A percentile compares a stretch with the other conserved stretches of the same genome.
Evolutionary conservation across 2,888 invertebrate species (phyloP).

Genomic region (Cryptocheilus praepositus): DNA sequence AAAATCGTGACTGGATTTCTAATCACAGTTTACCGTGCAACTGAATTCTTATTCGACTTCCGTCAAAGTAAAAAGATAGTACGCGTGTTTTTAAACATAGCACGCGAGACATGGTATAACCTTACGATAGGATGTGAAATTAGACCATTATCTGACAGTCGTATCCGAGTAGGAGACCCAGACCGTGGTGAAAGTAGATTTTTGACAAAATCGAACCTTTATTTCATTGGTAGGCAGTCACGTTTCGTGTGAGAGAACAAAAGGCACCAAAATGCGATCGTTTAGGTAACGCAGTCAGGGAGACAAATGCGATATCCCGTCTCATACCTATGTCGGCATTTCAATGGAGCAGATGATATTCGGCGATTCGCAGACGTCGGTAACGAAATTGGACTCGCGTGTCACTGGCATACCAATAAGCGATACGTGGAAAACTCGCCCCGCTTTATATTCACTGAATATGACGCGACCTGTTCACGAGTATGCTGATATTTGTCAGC

Average conservation of each 20-base stretch:
- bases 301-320: conserved; percentile 65
- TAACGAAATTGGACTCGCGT: conserved; percentile 61
- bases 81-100: no score
- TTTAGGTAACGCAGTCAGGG: conserved; percentile 58
- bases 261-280: conserved; percentile 57
- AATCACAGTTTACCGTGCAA: no score
- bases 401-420: conserved; percentile 60
- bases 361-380: conserved; percentile 63
- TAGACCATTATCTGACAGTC: no score
- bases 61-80: no score
- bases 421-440: conserved; percentile 39
- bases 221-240: not conserved
- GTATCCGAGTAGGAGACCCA: no score
- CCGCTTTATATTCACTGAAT: conserved; percentile 46
- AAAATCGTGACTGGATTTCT: no score
- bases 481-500: conserved; percentile 36
- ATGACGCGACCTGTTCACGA: conserved; percentile 40
- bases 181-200: no score
- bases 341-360: conserved; percentile 66
- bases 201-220: conserved; percentile 2
- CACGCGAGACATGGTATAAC: no score
- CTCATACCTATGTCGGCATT: conserved; percentile 60
- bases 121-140: no score
- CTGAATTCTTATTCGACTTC: no score
- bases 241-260: conserved; percentile 30